A percentile compares a stretch with the other conserved stretches of the same genome.
Evolutionary conservation across 2,888 invertebrate species (phyloP).

Genomic region (Euphydryas editha): DNA sequence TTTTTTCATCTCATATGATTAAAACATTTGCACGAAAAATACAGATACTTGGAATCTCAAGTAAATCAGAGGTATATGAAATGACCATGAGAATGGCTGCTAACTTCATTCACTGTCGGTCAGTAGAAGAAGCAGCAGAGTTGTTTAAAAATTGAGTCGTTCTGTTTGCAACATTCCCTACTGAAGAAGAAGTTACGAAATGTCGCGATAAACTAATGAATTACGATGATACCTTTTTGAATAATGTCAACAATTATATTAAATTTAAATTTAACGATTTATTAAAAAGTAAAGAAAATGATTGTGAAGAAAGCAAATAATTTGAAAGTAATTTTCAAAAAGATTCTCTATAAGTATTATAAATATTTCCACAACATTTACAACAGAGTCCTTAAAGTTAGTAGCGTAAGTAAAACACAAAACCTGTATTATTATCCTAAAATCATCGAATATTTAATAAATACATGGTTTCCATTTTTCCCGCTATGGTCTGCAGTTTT

Average conservation of each 20-base stretch:
- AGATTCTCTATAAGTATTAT: background rate
- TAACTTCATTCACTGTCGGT: background rate
- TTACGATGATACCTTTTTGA: background rate
- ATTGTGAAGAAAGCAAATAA: background rate
- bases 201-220: background rate
- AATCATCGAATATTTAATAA: background rate
- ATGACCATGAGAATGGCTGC: background rate
- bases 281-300: background rate
- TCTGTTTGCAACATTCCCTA: background rate
- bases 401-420: background rate
- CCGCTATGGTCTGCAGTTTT: conserved; percentile 1
- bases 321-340: background rate
- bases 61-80: background rate
- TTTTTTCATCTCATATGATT: background rate
- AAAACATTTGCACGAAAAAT: background rate
- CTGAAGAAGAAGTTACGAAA: background rate
- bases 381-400: background rate
- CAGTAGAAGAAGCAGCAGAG: background rate
- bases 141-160: background rate
- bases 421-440: background rate
- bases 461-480: background rate
- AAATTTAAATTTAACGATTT: background rate
- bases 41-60: background rate
- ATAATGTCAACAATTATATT: no score
- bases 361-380: background rate